Percentiles rank a stretch among this genome's conserved stretches.
phyloP scores from a whole-genome alignment of 1,140 invertebrate genomes.

The Heliconius congener region DNA sequence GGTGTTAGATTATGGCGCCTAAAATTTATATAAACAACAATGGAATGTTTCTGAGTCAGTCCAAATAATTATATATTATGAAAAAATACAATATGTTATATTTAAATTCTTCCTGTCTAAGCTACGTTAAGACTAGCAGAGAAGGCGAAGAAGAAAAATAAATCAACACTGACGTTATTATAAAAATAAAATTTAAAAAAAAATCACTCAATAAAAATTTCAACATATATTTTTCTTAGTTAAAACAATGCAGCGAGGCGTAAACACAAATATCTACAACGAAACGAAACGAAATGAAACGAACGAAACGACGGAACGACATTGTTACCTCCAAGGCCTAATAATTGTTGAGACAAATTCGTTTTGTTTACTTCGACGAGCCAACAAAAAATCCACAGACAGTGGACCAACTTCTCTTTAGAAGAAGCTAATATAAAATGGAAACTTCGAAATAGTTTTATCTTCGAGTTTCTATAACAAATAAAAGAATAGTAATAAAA shows the following conservation, averaged over 20 bases:
- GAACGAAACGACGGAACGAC: background rate
- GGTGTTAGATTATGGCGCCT: too few relatives aligned
- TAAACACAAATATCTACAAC: conserved; percentile 4
- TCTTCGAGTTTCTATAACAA: background rate
- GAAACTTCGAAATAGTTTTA: background rate
- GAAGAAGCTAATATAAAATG: conserved; percentile 10
- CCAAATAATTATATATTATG: background rate
- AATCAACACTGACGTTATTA: background rate
- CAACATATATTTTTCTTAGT: background rate
- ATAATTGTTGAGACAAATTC: conserved; percentile 44
- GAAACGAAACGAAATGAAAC: background rate
- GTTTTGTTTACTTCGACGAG: conserved; percentile 31
- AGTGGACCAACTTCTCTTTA: conserved; percentile 20
- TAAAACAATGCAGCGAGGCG: background rate
- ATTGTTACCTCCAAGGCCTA: conserved; percentile 15
- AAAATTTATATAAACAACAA: too few relatives aligned
- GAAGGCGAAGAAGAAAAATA: too few relatives aligned
- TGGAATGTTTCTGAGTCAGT: too few relatives aligned
- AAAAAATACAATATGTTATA: too few relatives aligned
- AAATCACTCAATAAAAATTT: background rate
- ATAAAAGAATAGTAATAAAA: background rate
- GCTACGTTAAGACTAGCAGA: too few relatives aligned
- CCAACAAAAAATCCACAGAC: conserved; percentile 25
- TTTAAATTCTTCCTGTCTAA: too few relatives aligned
- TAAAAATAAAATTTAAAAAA: background rate